A percentile compares a stretch with the other conserved stretches of the same genome.
Evolutionary conservation across 1,140 invertebrate species (phyloP).

Genomic region (Trissolcus basalis): DNA sequence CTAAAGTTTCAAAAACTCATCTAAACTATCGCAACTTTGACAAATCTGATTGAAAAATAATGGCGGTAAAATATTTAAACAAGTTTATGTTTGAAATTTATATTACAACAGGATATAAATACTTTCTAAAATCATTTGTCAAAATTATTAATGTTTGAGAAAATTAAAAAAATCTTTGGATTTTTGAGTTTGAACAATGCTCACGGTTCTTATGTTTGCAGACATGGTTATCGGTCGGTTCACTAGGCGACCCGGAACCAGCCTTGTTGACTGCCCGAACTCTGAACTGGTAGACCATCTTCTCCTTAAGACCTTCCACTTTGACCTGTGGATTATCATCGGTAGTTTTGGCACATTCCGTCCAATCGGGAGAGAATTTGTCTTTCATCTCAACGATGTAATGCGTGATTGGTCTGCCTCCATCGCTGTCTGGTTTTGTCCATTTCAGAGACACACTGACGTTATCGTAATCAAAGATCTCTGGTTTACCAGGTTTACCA

Average conservation of each 20-base stretch:
- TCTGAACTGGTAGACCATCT: conserved; percentile 94
- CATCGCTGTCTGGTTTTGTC: conserved; percentile 91
- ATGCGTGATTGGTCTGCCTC: conserved; percentile 95
- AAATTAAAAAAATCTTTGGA: no score
- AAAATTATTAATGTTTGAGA: no score
- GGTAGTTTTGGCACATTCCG: conserved; percentile 88
- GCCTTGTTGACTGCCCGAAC: conserved; percentile 95
- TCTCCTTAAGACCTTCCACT: conserved; percentile 93
- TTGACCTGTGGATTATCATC: conserved; percentile 86
- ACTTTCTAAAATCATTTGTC: no score
- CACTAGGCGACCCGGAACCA: conserved; percentile 89
- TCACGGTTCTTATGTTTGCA: conserved; percentile 95
- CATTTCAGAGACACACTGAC: conserved; percentile 92
- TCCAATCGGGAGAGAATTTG: conserved; percentile 93
- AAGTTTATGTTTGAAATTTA: no score
- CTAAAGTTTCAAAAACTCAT: conserved; percentile 7
- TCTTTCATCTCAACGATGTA: conserved; percentile 98
- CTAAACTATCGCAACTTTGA: no score
- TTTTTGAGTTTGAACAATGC: no score
- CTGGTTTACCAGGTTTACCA: conserved; percentile 90
- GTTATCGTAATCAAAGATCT: conserved; percentile 95
- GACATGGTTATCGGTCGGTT: conserved; percentile 92
- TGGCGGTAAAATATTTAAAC: no score
- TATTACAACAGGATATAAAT: no score
- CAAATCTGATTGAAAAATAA: no score